Evolutionary conservation across 2,113 vertebrate genomes (phyloP), one percentile per base, ranked within the genome.

Genomic region (Maccullochella peelii): DNA sequence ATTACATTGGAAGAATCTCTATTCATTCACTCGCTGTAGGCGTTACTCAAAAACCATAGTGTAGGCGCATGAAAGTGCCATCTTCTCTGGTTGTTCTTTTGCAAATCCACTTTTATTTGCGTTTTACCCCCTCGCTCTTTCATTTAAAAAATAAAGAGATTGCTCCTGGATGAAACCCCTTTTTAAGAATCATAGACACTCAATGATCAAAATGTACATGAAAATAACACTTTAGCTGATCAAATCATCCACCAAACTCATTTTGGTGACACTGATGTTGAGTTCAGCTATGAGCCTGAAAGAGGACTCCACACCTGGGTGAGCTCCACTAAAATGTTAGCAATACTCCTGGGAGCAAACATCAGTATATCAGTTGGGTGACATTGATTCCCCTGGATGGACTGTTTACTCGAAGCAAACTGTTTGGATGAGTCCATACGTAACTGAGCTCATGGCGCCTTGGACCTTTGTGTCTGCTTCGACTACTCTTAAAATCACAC

Each of bases 11-110:
- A 72, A 69, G 40, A 77, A 44, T 77, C 70, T 59, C 40, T 72
- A 20, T 57, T 89, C 77, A 76, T 59, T 83, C 73, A 69, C 25
- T 74, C 2, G 6, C n/a, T 68, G 90, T 85, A 42, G 89, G 89
- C 78, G 86, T 81, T 81, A 23, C 66, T 74, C 23, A 85, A 68
- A 77, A 75, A 77, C 58, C 62, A 52, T 75, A 30, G 77, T 70
- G 86, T 89, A 68, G 88, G 91, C 86, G n/a, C 86, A 72, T 21
- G 68, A 40, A 81, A 81, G 38, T 69, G 69, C 75, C 73, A 71
- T 66, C 66, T 59, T 40, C 50, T 72, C 58, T 42, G 21, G 20
- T 49, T 77, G 77, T 55, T 82, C 79, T 77, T 79, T 79, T 67
- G 61, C 33, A 65, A 44, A 65, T 69, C 69, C 23, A 30, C 42